A percentile compares a stretch with the other conserved stretches of the same genome.
Evolutionary conservation across 2,888 invertebrate species (phyloP).

Genomic region (Hypomecis atomaria): DNA sequence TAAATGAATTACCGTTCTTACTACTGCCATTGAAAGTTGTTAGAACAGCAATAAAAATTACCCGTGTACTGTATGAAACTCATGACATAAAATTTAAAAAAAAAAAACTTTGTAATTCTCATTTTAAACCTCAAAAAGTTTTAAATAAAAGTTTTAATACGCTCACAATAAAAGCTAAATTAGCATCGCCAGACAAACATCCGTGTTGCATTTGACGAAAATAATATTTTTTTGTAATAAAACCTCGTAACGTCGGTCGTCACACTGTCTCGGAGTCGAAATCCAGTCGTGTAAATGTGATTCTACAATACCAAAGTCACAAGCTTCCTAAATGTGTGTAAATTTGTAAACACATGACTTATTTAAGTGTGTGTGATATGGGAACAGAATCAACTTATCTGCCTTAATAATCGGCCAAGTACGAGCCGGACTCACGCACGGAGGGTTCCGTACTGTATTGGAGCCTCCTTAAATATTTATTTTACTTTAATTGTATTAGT

Average conservation of each 20-base stretch:
- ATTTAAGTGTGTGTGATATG: no score
- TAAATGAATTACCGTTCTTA: no score
- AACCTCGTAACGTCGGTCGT: conserved; percentile 18
- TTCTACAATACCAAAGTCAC: not conserved
- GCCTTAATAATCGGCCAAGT: no score
- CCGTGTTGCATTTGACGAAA: conserved; percentile 25
- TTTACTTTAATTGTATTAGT: no score
- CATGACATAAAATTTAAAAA: not conserved
- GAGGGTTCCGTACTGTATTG: no score
- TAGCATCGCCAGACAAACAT: conserved; percentile 26
- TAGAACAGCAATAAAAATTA: no score
- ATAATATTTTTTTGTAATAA: conserved; percentile 20
- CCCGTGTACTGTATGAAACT: no score
- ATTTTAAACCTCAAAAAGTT: not conserved
- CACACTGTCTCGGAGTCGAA: conserved; percentile 32
- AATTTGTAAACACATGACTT: no score
- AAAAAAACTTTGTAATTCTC: not conserved
- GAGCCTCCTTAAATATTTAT: no score
- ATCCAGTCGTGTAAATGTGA: conserved; percentile 17
- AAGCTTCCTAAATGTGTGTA: not conserved
- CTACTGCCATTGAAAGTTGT: no score
- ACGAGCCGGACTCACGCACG: no score
- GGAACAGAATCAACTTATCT: no score
- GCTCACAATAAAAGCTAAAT: conserved; percentile 6
- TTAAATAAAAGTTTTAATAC: not conserved